Evolutionary conservation across 2,888 invertebrate species (phyloP).

Genomic region (Parnassius smintheus): DNA sequence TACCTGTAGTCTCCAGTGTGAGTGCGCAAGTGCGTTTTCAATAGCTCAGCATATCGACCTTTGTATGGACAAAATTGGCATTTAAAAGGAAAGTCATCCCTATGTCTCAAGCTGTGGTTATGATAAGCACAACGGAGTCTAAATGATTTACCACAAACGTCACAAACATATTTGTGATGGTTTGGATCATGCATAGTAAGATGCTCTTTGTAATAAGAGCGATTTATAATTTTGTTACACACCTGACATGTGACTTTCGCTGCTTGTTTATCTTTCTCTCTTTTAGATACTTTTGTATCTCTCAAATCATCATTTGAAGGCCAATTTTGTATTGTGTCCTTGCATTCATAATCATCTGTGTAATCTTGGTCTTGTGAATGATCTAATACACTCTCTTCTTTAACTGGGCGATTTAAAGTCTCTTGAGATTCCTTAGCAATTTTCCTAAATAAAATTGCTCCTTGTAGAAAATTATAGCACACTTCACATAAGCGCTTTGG

Average conservation of each 20-base stretch:
- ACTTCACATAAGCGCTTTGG: conserved; percentile 54
- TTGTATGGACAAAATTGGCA: conserved; percentile 48
- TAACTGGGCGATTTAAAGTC: conserved; percentile 42
- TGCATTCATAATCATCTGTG: conserved; percentile 10
- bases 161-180: conserved; percentile 45
- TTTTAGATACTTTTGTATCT: conserved; percentile 20
- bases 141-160: conserved; percentile 47
- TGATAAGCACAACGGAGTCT: conserved; percentile 45
- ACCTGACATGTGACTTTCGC: conserved; percentile 43
- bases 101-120: conserved; percentile 46
- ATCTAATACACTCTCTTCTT: conserved; percentile 26
- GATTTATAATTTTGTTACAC: conserved; percentile 43
- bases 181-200: conserved; percentile 47
- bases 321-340: conserved; percentile 29
- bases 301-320: conserved; percentile 18
- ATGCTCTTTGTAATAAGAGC: conserved; percentile 44
- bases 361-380: conserved; percentile 26
- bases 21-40: conserved; percentile 46
- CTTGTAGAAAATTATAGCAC: conserved; percentile 54
- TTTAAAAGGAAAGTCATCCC: conserved; percentile 43
- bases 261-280: conserved; percentile 29
- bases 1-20: conserved; percentile 50
- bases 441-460: conserved; percentile 53
- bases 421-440: conserved; percentile 50
- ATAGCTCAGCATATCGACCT: conserved; percentile 40